Percentiles rank a stretch among this genome's conserved stretches.
These are phyloP conservation scores for Anguilla japonica DNA, from an alignment of 2,113 vertebrate species.

Conservation along the genomic window DNA sequence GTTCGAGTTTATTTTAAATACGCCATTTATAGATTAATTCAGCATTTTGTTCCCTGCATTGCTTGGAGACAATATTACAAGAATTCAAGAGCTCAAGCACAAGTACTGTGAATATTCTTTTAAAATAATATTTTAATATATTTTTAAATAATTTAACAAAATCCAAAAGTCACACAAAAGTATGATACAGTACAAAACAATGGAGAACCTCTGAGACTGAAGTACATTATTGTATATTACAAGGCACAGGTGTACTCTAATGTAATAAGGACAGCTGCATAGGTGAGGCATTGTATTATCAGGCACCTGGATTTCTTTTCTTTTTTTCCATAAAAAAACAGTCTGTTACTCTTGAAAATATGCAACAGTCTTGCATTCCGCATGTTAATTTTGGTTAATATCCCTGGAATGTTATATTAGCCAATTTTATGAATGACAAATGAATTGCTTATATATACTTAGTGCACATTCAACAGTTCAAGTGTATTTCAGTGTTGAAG, in stretches of 20 bases:
- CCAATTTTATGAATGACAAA: conserved; percentile 50
- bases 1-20: no score
- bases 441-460: conserved; percentile 27
- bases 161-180: conserved; percentile 33
- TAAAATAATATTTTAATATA: background rate
- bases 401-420: conserved; percentile 70
- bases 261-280: conserved; percentile 23
- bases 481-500: conserved; percentile 33
- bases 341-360: conserved; percentile 29
- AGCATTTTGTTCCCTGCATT: background rate
- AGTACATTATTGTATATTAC: conserved; percentile 49
- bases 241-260: conserved; percentile 17
- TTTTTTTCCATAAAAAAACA: background rate
- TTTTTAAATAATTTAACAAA: conserved; percentile 1
- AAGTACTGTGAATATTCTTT: conserved; percentile 9
- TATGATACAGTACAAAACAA: conserved; percentile 38
- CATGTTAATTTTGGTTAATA: conserved; percentile 51
- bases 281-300: conserved; percentile 24
- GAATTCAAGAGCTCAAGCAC: background rate
- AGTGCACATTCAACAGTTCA: conserved; percentile 37
- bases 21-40: background rate
- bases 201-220: conserved; percentile 30
- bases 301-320: conserved; percentile 44
- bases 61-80: background rate
- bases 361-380: conserved; percentile 38